Conservation (phyloP, 2,113 vertebrate genomes). For the Catharus fuscescens region DNA sequence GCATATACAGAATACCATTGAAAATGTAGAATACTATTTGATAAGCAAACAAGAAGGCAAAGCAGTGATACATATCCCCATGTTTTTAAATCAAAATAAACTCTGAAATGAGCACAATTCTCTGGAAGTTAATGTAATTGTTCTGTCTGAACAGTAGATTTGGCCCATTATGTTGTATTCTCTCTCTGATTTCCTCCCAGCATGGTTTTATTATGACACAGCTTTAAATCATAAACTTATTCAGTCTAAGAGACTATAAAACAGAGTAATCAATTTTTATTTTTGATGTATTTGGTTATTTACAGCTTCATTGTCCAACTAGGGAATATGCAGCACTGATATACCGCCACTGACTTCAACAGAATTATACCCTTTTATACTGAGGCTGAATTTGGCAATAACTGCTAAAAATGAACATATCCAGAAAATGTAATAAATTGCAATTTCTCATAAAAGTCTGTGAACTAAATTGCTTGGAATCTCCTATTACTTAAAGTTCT, state of each 20-base stretch:
- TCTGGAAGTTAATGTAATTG: conserved; percentile 1
- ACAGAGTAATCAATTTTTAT: conserved; percentile 65
- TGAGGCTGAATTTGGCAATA: conserved; percentile 47
- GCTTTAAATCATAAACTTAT: conserved; percentile 65
- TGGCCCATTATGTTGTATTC: conserved; percentile 44
- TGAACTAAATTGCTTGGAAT: conserved; percentile 1
- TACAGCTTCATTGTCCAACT: conserved; percentile 58
- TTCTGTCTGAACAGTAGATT: conserved; percentile 32
- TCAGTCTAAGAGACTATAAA: conserved; percentile 68
- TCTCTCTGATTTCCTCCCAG: conserved; percentile 28
- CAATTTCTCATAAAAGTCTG: conserved; percentile 21
- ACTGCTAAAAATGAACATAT: conserved; percentile 42
- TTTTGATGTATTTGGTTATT: conserved; percentile 68
- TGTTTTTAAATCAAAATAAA: not conserved
- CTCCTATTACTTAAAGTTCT: not conserved
- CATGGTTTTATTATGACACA: conserved; percentile 27
- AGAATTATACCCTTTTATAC: conserved; percentile 55
- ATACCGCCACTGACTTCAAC: conserved; percentile 34
- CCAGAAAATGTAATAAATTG: conserved; percentile 42
- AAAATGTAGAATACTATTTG: not conserved
- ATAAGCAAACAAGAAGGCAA: not conserved
- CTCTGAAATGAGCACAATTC: not conserved
- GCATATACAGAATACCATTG: not conserved
- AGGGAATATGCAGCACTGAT: conserved; percentile 47
- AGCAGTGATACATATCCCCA: not conserved